Percentiles rank a stretch among this genome's conserved stretches.
Evolutionary conservation across 2,888 invertebrate species (phyloP).

Genomic region (Diachrysia chrysitis): DNA sequence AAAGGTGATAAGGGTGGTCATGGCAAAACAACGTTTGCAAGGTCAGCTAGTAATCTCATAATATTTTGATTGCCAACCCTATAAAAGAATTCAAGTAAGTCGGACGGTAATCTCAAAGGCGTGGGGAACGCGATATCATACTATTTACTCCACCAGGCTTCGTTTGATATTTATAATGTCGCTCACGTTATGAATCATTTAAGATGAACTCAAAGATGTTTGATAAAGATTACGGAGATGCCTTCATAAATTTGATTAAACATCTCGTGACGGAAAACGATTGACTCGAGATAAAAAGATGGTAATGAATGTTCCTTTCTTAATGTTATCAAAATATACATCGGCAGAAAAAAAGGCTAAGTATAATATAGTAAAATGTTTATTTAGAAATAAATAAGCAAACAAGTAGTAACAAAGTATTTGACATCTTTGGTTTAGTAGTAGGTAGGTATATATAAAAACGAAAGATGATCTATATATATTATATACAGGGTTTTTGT

Average conservation of each 20-base stretch:
- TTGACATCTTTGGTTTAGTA: too few species aligned
- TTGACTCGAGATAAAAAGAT: background rate
- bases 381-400: too few species aligned
- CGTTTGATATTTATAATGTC: constrained; percentile 48
- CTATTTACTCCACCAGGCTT: constrained; percentile 48
- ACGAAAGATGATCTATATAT: too few species aligned
- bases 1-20: too few species aligned
- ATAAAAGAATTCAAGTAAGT: constrained; percentile 43
- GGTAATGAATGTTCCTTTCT: background rate
- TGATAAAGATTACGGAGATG: constrained; percentile 33
- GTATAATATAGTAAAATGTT: too few species aligned
- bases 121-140: constrained; percentile 44
- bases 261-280: constrained; percentile 22
- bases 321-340: background rate
- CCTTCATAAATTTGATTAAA: constrained; percentile 18
- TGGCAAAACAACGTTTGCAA: too few species aligned
- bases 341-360: too few species aligned
- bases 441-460: too few species aligned
- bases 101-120: constrained; percentile 52
- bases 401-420: too few species aligned
- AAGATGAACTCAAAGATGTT: constrained; percentile 33
- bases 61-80: constrained; percentile 50
- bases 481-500: too few species aligned
- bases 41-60: too few species aligned
- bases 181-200: constrained; percentile 52